These are phyloP conservation scores for Drosophila auraria DNA, from an alignment of 1,140 invertebrate genomes.

Conservation along the genomic window DNA sequence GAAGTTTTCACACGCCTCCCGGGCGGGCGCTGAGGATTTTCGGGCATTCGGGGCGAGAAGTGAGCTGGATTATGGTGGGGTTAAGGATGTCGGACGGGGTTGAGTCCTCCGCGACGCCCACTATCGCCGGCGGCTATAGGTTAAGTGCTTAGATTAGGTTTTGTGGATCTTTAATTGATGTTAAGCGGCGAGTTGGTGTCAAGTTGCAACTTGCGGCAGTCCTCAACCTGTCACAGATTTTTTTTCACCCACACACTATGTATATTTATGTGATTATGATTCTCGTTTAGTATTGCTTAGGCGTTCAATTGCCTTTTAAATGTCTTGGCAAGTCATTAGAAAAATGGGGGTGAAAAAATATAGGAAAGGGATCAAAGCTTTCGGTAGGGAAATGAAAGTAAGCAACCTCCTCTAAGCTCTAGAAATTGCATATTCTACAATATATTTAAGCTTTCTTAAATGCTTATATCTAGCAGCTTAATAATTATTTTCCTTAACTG, in stretches of 20 bases:
- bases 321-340: conserved; percentile 31
- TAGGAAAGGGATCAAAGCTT: conserved; percentile 6
- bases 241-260: background rate
- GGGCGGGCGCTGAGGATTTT: conserved; percentile 22
- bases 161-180: conserved; percentile 79
- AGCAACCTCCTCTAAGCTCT: background rate
- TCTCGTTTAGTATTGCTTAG: background rate
- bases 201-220: conserved; percentile 46
- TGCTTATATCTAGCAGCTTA: no score
- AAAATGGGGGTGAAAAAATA: background rate
- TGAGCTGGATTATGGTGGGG: background rate
- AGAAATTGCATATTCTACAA: background rate
- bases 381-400: background rate
- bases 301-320: conserved; percentile 10
- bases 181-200: conserved; percentile 66
- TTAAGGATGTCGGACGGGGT: background rate
- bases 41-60: background rate
- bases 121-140: conserved; percentile 53
- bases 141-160: conserved; percentile 75
- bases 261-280: conserved; percentile 6
- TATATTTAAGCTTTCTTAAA: no score
- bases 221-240: conserved; percentile 9
- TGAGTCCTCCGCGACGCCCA: background rate
- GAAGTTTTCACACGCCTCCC: conserved; percentile 41
- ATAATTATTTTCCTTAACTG: background rate